Evolutionary conservation across 2,113 vertebrate genomes (phyloP), one percentile per base, ranked within the genome.

Genomic region (Pycnonotus jocosus): DNA sequence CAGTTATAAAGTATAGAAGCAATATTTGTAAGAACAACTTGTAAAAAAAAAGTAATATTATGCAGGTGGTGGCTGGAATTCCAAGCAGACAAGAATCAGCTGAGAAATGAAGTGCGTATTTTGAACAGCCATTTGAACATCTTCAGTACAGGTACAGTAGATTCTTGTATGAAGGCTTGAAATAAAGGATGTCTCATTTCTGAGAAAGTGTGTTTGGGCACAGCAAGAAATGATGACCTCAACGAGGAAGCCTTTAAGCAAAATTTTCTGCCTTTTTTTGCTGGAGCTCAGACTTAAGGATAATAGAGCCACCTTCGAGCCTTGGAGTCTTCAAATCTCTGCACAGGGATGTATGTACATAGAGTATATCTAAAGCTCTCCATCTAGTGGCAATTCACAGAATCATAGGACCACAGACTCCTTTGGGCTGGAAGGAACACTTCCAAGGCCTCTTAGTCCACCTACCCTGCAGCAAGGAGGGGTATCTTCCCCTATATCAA

Each of bases 371-470:
- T 92, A 88, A 91, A 95, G 92, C 40, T 96, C 96, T 81, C 96
- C 95, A 97, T 93, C 96, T 96, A 96, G 95, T 35, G 95, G 95
- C 71, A 86, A 5, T 33, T 70, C 42, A 20, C 42, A 70, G 54
- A 69, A 90, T 37, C 31, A 56, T 33, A 31, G 35, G 28, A 42
- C 30, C 25, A 20, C 2, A 19, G 24, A 40, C 12, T 54, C 40
- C 20, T 48, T 31, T 11, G 62, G 25, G 5, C 31, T 42, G 21
- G 48, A 54, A 61, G 8, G 21, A 10, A 70, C 4, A 7, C 9
- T 69, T 23, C 17, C 21, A 33, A 77, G 10, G 25, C 31, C 15
- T 23, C 35, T 13, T 16, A 42, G 15, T 69, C 18, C 62, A 24
- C 35, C 15, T 19, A 14, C 8, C 15, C 56, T 48, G 31, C 15